Percentiles rank a stretch among this genome's conserved stretches.
Evolutionary conservation across 1,140 invertebrate species (phyloP).

Genomic region (Eriosoma lanigerum): DNA sequence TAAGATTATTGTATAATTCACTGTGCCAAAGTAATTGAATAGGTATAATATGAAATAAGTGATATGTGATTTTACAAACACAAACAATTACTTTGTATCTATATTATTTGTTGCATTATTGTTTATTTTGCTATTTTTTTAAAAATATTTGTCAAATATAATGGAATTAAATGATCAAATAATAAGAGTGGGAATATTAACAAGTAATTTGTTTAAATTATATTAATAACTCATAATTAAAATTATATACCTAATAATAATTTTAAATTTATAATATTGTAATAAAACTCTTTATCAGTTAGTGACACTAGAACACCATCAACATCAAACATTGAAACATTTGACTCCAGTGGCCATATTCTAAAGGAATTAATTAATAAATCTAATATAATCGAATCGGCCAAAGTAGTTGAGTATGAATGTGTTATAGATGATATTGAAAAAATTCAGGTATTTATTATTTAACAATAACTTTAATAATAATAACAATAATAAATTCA

Average conservation of each 20-base stretch:
- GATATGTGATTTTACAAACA: no score
- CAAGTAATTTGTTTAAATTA: not conserved
- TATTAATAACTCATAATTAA: no score
- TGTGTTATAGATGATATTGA: constrained; percentile 35
- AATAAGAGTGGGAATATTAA: constrained; percentile 18
- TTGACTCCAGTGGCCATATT: constrained; percentile 22
- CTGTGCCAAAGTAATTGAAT: no score
- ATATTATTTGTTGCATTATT: no score
- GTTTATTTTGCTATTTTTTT: no score
- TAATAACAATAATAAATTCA: no score
- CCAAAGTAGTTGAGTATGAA: constrained; percentile 2
- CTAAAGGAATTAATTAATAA: constrained; percentile 2
- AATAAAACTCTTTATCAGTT: not conserved
- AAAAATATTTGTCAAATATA: no score
- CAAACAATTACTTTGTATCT: no score
- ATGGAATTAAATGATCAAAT: not conserved
- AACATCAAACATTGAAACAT: not conserved
- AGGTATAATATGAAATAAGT: no score
- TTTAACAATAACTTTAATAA: no score
- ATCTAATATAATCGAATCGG: not conserved
- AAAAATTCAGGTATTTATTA: constrained; percentile 1
- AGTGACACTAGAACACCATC: constrained; percentile 28
- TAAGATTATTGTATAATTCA: no score
- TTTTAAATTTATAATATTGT: not conserved
- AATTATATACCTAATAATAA: no score